These are phyloP conservation scores for Brachionichthys hirsutus DNA, from an alignment of 2,113 vertebrate species.

Conservation along the genomic window DNA sequence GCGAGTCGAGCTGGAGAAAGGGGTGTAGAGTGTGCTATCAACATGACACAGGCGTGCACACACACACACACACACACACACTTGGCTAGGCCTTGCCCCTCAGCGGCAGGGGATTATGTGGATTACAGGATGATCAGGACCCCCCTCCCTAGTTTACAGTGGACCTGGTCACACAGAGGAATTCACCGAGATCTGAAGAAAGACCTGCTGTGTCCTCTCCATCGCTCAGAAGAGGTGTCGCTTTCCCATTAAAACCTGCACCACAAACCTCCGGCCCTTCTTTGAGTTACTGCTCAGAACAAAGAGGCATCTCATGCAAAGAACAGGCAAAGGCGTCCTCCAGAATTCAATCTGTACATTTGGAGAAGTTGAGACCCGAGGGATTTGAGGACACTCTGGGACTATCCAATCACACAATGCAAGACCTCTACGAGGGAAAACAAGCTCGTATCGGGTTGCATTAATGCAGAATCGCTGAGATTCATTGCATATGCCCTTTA, in stretches of 20 bases:
- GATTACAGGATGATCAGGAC: conserved; percentile 77
- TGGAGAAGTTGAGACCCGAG: conserved; percentile 38
- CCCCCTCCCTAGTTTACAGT: conserved; percentile 35
- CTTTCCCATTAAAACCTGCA: conserved; percentile 45
- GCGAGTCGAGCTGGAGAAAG: conserved; percentile 38
- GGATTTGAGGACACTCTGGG: conserved; percentile 42
- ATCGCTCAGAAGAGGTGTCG: conserved; percentile 48
- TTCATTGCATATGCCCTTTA: conserved; percentile 9
- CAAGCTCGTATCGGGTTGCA: conserved; percentile 6
- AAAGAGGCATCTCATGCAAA: conserved; percentile 65
- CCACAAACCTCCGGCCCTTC: conserved; percentile 33
- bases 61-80: conserved; percentile 28
- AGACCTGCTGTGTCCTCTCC: conserved; percentile 61
- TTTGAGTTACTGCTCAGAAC: conserved; percentile 41
- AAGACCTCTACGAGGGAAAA: conserved; percentile 21
- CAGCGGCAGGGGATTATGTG: conserved; percentile 75
- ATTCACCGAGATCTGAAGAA: conserved; percentile 51
- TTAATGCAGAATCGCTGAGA: conserved; percentile 9
- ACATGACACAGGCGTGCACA: conserved; percentile 42
- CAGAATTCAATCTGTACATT: conserved; percentile 37
- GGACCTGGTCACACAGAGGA: conserved; percentile 45
- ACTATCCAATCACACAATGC: conserved; percentile 35
- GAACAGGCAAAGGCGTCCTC: conserved; percentile 32
- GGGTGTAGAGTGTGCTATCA: conserved; percentile 55
- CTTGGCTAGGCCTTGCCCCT: conserved; percentile 55